Evolutionary conservation across 2,113 vertebrate species (phyloP).

Genomic region (Myiopsitta monachus): DNA sequence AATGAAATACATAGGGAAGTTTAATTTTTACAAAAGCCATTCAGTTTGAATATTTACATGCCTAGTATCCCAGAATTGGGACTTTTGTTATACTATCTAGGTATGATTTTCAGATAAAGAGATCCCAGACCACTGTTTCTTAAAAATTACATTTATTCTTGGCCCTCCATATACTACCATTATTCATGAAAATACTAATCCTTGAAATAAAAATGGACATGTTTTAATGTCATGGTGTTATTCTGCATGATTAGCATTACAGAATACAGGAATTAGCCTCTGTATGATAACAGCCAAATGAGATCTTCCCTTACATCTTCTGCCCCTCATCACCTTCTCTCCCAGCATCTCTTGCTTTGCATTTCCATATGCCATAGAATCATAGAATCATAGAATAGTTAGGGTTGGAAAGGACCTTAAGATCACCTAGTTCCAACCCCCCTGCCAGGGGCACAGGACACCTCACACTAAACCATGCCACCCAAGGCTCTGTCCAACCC

Average conservation of each 20-base stretch:
- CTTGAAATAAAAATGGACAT: neutral
- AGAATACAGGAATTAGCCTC: neutral
- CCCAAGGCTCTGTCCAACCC: too few relatives aligned
- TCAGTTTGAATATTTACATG: neutral
- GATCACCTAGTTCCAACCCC: too few relatives aligned
- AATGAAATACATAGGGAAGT: neutral
- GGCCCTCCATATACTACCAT: neutral
- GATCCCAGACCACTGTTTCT: neutral
- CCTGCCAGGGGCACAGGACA: too few relatives aligned
- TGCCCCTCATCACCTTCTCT: neutral
- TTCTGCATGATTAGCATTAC: neutral
- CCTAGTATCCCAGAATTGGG: neutral
- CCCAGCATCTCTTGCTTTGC: neutral
- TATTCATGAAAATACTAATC: neutral
- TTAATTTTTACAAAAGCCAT: neutral
- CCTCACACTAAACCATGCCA: too few relatives aligned
- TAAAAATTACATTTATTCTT: neutral
- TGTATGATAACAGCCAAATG: neutral
- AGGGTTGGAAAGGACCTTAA: too few relatives aligned
- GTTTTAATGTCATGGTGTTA: neutral
- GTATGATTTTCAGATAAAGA: neutral
- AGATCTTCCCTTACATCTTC: neutral
- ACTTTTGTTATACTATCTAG: neutral
- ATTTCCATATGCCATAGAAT: neutral
- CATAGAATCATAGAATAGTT: too few relatives aligned